Conservation (phyloP, 1,140 invertebrate genomes). For the Calephelis virginiensis region DNA sequence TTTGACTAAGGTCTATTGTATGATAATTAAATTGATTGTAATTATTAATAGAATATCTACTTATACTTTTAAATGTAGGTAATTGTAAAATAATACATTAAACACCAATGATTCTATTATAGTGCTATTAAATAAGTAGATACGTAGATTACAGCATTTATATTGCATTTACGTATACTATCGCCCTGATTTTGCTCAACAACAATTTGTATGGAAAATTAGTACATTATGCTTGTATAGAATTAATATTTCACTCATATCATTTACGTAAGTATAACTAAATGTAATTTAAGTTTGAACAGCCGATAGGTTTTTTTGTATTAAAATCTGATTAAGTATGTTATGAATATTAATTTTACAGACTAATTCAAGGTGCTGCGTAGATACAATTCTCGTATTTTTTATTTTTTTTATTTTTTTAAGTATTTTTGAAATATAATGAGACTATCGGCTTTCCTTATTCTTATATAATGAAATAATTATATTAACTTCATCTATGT, state of each 20-base stretch:
- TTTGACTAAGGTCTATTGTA: not conserved
- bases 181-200: constrained; percentile 58
- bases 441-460: not conserved
- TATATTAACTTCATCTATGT: not conserved
- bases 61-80: constrained; percentile 14
- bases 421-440: not conserved
- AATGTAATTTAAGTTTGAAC: not conserved
- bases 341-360: no score
- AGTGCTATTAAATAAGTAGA: constrained; percentile 17
- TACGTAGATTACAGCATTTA: constrained; percentile 42
- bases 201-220: constrained; percentile 27
- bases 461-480: not conserved
- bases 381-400: not conserved
- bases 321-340: no score
- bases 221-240: not conserved
- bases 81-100: constrained; percentile 17
- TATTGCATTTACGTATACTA: constrained; percentile 42
- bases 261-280: not conserved
- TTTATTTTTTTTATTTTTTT: no score
- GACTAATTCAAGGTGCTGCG: not conserved
- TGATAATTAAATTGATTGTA: constrained; percentile 1
- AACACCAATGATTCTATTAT: constrained; percentile 15
- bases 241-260: constrained; percentile 1
- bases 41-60: constrained; percentile 9
- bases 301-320: constrained; percentile 1